These are phyloP conservation scores for Cyprinodon variegatus DNA, from an alignment of 2,113 vertebrate species.

Conservation along the genomic window DNA sequence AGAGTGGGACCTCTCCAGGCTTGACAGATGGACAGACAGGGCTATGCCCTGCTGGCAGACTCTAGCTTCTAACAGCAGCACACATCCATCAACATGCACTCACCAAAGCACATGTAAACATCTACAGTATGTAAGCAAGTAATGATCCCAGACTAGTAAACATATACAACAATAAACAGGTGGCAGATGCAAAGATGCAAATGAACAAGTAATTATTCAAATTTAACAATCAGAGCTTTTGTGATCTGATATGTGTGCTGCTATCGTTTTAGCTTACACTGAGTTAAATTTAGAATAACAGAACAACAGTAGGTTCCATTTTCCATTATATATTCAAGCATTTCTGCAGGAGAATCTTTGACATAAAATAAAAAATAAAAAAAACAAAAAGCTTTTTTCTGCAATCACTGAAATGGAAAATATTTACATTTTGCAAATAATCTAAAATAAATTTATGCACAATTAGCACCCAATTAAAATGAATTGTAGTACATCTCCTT, in stretches of 20 bases:
- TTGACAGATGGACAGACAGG: constrained; percentile 72
- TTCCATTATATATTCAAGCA: too few relatives aligned
- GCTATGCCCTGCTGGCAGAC: constrained; percentile 45
- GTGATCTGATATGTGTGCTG: background rate
- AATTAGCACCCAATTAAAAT: too few relatives aligned
- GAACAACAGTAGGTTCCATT: background rate
- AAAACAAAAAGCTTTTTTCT: background rate
- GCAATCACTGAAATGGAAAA: background rate
- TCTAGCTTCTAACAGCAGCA: constrained; percentile 33
- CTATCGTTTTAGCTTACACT: too few relatives aligned
- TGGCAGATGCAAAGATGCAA: background rate
- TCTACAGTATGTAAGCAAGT: background rate
- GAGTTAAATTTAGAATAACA: background rate
- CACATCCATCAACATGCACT: constrained; percentile 14
- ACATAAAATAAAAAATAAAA: background rate
- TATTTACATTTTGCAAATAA: too few relatives aligned
- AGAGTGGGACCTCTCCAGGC: constrained; percentile 62
- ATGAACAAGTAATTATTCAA: background rate
- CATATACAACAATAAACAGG: background rate
- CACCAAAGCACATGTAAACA: constrained; percentile 4
- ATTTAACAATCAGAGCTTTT: background rate
- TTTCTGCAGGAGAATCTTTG: background rate
- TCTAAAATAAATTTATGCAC: too few relatives aligned
- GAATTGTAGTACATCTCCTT: too few relatives aligned
- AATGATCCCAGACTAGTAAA: constrained; percentile 6